These are phyloP conservation scores for Taxidea taxus DNA, from an alignment of 2,113 vertebrate species.

Conservation along the genomic window DNA sequence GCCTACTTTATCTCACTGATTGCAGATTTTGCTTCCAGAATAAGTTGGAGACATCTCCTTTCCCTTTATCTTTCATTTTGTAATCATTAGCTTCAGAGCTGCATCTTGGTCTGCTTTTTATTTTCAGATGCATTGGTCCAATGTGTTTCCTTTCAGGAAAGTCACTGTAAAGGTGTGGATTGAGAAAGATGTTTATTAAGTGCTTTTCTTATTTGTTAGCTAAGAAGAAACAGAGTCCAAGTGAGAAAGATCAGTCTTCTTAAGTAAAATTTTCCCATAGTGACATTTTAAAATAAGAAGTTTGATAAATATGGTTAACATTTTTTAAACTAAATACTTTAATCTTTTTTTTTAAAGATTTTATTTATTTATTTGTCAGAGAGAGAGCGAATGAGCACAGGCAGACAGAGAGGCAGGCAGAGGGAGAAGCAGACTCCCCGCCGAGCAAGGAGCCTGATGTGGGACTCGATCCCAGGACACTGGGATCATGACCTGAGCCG, in stretches of 20 bases:
- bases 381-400: no score
- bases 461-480: no score
- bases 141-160: conserved; percentile 16
- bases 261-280: conserved; percentile 10
- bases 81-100: conserved; percentile 50
- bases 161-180: conserved; percentile 27
- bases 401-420: no score
- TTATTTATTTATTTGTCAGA: no score
- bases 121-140: not conserved
- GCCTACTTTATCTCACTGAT: conserved; percentile 3
- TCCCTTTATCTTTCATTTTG: not conserved
- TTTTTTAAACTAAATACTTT: conserved; percentile 13
- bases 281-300: conserved; percentile 21
- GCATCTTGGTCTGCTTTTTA: not conserved
- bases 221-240: not conserved
- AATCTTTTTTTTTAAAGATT: no score
- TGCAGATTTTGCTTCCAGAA: conserved; percentile 2
- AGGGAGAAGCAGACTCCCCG: no score
- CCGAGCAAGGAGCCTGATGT: no score
- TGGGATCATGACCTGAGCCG: no score
- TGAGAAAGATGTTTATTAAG: conserved; percentile 4
- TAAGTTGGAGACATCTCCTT: not conserved
- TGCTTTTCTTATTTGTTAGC: conserved; percentile 28
- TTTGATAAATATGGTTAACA: not conserved
- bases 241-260: not conserved